Percentiles rank a stretch among this genome's conserved stretches.
Conservation (phyloP, 1,140 invertebrate genomes). For the Lithobius niger region DNA sequence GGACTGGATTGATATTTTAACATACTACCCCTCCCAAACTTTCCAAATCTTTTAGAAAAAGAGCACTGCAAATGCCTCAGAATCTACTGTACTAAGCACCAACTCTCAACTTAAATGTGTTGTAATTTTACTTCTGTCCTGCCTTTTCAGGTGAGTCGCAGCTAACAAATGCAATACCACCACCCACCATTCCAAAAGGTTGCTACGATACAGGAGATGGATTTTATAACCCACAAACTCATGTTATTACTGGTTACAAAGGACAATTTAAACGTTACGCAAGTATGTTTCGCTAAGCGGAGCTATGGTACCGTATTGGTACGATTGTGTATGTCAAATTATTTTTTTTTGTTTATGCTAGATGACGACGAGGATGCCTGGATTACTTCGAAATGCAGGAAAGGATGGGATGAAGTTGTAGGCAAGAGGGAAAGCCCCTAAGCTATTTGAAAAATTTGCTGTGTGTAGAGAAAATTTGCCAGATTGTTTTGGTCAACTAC, state of each 20-base stretch:
- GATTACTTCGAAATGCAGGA: conserved; percentile 4
- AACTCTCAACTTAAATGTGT: too few relatives aligned
- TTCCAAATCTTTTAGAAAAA: too few relatives aligned
- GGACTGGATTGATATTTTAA: too few relatives aligned
- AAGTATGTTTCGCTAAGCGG: background rate
- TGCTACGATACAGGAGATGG: conserved; percentile 38
- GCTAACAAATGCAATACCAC: conserved; percentile 31
- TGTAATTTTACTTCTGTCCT: too few relatives aligned
- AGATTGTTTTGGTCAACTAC: too few relatives aligned
- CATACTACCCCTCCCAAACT: too few relatives aligned
- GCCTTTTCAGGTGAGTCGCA: conserved; percentile 22
- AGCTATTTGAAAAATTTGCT: too few relatives aligned
- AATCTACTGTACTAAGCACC: too few relatives aligned
- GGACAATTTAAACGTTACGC: conserved; percentile 33
- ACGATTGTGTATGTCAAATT: too few relatives aligned
- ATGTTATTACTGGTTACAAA: conserved; percentile 33
- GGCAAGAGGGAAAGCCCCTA: background rate
- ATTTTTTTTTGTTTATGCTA: background rate
- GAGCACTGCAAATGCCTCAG: too few relatives aligned
- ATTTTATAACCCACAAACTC: conserved; percentile 33
- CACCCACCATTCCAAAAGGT: conserved; percentile 31
- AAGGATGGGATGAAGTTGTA: conserved; percentile 7
- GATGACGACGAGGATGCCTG: conserved; percentile 1
- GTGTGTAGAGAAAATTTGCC: too few relatives aligned
- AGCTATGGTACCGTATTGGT: too few relatives aligned